phyloP scores from a whole-genome alignment of 2,888 invertebrate genomes.

The Apodemia zela region DNA sequence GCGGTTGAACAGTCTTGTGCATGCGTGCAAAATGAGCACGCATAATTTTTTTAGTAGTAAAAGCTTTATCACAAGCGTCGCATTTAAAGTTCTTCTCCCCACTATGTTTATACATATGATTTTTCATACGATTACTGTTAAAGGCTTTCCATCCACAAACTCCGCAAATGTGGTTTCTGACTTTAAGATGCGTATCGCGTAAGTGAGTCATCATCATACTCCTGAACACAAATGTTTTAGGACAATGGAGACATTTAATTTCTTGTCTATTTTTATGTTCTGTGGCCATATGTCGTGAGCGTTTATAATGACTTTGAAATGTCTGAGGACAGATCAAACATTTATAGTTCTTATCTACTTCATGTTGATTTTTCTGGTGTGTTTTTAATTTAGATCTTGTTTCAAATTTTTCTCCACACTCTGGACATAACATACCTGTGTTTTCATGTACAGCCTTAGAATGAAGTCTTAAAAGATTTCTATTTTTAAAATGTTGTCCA shows the following conservation, averaged over 20 bases:
- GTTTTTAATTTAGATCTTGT: conserved; percentile 69
- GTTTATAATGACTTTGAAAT: conserved; percentile 63
- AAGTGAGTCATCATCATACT: conserved; percentile 74
- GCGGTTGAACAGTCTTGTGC: conserved; percentile 48
- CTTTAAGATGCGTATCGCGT: conserved; percentile 63
- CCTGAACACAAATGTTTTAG: conserved; percentile 66
- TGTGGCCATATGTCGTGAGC: conserved; percentile 63
- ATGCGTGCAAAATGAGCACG: conserved; percentile 62
- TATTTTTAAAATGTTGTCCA: conserved; percentile 67
- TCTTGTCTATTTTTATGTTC: conserved; percentile 63
- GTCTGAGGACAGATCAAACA: conserved; percentile 66
- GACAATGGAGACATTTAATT: conserved; percentile 67
- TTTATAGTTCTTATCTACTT: conserved; percentile 70
- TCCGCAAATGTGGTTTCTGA: conserved; percentile 59
- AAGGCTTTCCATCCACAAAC: conserved; percentile 69
- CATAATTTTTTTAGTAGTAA: conserved; percentile 70
- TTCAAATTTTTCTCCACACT: conserved; percentile 71
- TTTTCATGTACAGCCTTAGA: conserved; percentile 63
- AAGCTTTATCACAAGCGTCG: conserved; percentile 63
- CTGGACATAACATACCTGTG: conserved; percentile 54
- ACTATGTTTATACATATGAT: conserved; percentile 72
- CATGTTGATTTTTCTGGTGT: conserved; percentile 67
- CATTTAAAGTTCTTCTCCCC: conserved; percentile 73
- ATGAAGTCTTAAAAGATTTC: conserved; percentile 51
- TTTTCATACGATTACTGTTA: conserved; percentile 71